Evolutionary conservation across 2,797 vertebrate species (phyloP).

Genomic region (Helarctos malayanus): DNA sequence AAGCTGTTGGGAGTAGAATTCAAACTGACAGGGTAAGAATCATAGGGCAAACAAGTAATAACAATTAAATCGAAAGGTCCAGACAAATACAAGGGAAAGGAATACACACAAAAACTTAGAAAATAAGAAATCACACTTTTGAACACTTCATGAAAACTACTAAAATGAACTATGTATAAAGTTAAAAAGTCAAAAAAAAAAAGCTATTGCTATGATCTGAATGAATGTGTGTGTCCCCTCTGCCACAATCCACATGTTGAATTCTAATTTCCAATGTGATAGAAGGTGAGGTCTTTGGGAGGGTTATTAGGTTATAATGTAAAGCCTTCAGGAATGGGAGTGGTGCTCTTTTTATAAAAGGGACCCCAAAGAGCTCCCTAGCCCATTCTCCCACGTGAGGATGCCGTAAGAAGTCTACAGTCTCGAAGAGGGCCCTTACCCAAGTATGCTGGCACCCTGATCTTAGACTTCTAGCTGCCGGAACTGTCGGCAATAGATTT

Average conservation of each 20-base stretch:
- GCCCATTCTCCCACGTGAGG: not conserved
- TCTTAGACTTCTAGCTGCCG: not conserved
- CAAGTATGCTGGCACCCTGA: not conserved
- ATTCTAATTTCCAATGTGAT: not conserved
- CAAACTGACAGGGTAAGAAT: not conserved
- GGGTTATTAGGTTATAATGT: not conserved
- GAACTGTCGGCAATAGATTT: not conserved
- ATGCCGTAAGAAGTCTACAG: not conserved
- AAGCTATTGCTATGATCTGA: not conserved
- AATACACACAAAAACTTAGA: not conserved
- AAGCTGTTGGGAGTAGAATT: not conserved
- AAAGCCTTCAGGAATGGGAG: not conserved
- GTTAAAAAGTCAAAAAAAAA: not conserved
- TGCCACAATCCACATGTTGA: too few species aligned
- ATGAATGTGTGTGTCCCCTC: not conserved
- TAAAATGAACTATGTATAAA: not conserved
- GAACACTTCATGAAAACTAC: not conserved
- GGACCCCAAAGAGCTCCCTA: not conserved
- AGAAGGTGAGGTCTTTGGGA: not conserved
- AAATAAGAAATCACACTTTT: not conserved
- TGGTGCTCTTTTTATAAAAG: not conserved
- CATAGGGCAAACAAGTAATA: not conserved
- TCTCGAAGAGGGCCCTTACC: not conserved
- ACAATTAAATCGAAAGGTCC: not conserved
- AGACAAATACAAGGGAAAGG: not conserved